Conservation (phyloP, 2,113 vertebrate species). For the Spilogale gracilis region DNA sequence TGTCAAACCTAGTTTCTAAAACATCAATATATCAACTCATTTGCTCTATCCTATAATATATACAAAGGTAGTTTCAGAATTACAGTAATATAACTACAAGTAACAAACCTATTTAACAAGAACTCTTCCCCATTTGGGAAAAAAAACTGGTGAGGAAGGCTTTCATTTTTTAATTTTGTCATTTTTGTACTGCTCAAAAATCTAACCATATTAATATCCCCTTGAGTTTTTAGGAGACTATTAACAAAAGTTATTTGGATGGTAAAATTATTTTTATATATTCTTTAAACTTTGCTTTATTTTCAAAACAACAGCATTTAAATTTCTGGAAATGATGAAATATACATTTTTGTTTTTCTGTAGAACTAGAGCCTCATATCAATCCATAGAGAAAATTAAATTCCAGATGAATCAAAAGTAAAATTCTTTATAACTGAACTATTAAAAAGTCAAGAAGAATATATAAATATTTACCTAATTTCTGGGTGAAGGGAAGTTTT, state of each 20-base stretch:
- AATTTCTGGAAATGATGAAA: conserved; percentile 2
- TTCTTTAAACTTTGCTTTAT: neutral
- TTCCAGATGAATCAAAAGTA: neutral
- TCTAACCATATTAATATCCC: neutral
- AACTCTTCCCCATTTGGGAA: neutral
- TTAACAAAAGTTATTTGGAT: neutral
- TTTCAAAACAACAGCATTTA: neutral
- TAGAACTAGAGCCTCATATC: neutral
- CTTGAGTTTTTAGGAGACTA: neutral
- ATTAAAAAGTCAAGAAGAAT: neutral
- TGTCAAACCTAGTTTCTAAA: neutral
- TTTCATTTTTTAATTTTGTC: neutral
- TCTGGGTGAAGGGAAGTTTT: neutral
- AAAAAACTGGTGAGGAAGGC: neutral
- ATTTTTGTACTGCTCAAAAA: neutral
- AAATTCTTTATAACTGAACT: neutral
- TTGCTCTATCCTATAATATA: neutral
- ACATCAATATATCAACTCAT: neutral
- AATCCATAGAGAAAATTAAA: neutral
- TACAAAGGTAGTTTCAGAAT: neutral
- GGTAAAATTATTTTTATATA: neutral
- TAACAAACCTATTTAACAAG: neutral
- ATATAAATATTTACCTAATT: neutral
- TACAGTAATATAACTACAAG: neutral
- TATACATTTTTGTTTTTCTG: neutral